Conservation (phyloP, 1,140 invertebrate species). For the Diprion similis region DNA sequence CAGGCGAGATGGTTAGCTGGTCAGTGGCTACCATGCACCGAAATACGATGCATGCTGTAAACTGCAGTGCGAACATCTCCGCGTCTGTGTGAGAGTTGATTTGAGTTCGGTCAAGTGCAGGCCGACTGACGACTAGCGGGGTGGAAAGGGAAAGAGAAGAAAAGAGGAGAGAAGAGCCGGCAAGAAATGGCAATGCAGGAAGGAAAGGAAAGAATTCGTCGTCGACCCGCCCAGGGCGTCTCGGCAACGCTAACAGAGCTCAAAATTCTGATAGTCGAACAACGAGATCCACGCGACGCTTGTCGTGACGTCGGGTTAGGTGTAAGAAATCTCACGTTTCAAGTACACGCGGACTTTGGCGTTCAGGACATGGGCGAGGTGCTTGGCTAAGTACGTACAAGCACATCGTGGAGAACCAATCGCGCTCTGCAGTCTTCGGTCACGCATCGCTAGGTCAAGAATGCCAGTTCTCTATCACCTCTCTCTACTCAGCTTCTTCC, state of each 20-base stretch:
- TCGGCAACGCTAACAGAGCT: background rate
- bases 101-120: too few species aligned
- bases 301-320: background rate
- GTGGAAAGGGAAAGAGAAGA: background rate
- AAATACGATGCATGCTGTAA: background rate
- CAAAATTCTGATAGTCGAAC: background rate
- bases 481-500: background rate
- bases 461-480: conserved; percentile 1
- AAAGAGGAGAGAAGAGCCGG: too few species aligned
- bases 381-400: background rate
- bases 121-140: background rate
- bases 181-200: too few species aligned
- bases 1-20: background rate
- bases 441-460: conserved; percentile 4
- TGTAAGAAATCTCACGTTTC: conserved; percentile 1
- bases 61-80: too few species aligned
- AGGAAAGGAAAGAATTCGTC: background rate
- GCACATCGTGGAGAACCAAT: background rate
- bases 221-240: background rate
- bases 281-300: background rate
- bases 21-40: background rate
- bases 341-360: background rate
- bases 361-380: background rate
- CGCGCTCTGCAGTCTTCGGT: background rate
- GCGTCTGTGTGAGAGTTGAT: background rate